Conservation (phyloP, 2,113 vertebrate genomes). For the Apeltes quadracus region DNA sequence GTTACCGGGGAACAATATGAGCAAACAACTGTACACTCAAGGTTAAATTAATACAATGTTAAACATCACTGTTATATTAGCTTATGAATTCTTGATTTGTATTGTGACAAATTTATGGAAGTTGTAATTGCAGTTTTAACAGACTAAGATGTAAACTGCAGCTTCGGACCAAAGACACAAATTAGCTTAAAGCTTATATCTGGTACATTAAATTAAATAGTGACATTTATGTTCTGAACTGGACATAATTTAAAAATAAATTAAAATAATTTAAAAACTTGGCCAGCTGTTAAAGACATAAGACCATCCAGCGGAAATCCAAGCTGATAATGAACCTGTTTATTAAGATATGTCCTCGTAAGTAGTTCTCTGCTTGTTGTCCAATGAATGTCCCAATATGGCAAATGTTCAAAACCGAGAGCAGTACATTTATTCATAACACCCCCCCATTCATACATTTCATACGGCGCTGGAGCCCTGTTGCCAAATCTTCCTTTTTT, state of each 20-base stretch:
- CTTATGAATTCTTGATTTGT: too few species aligned
- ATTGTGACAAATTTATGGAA: too few species aligned
- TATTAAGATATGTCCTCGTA: not conserved
- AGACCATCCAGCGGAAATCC: not conserved
- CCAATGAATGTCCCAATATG: not conserved
- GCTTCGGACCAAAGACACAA: too few species aligned
- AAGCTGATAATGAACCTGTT: not conserved
- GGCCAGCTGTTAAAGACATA: not conserved
- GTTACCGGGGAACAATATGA: too few species aligned
- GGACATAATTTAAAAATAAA: too few species aligned
- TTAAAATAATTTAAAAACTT: not conserved
- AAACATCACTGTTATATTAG: not conserved
- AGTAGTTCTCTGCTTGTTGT: not conserved
- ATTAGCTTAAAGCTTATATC: too few species aligned
- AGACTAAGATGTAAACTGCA: not conserved
- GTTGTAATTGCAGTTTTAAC: not conserved
- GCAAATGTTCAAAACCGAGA: not conserved
- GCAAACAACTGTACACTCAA: too few species aligned
- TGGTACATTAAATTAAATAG: too few species aligned
- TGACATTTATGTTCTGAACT: too few species aligned
- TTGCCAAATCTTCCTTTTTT: constrained; percentile 27
- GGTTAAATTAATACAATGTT: not conserved
- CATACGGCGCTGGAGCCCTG: not conserved
- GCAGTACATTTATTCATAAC: not conserved
- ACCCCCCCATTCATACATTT: constrained; percentile 14